Evolutionary conservation across 2,888 invertebrate species (phyloP).

Genomic region (Aphodius granarius): DNA sequence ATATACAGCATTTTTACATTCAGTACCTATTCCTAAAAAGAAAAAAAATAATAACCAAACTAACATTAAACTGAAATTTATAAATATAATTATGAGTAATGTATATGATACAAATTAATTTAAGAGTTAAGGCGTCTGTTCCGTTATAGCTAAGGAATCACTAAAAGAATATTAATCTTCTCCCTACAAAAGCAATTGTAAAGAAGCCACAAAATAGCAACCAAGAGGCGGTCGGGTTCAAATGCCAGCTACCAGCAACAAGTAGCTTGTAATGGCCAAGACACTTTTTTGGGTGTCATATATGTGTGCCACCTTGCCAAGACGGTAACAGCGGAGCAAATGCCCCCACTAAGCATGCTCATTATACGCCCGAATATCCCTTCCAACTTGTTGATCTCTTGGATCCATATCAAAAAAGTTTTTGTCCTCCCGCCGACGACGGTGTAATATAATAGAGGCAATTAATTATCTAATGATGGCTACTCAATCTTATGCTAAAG

Average conservation of each 20-base stretch:
- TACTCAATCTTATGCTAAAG: neutral
- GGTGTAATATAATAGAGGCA: neutral
- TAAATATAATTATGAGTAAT: no score
- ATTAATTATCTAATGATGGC: neutral
- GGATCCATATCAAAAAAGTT: neutral
- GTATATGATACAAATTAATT: no score
- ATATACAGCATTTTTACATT: no score
- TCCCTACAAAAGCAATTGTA: neutral
- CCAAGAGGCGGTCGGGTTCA: neutral
- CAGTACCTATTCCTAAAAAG: no score
- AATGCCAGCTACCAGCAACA: neutral
- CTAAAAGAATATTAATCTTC: neutral
- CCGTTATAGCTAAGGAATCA: no score
- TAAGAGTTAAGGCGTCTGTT: no score
- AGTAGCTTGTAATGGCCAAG: neutral
- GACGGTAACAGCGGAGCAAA: neutral
- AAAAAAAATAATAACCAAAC: no score
- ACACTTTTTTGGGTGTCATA: neutral
- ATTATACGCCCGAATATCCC: neutral
- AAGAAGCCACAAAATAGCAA: neutral
- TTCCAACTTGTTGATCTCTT: neutral
- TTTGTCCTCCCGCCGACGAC: neutral
- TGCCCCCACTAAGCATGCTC: neutral
- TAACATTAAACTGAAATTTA: no score
- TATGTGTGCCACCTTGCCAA: neutral